Evolutionary conservation across 2,113 vertebrate genomes (phyloP), one percentile per base, ranked within the genome.

Genomic region (Spea multiplicata): DNA sequence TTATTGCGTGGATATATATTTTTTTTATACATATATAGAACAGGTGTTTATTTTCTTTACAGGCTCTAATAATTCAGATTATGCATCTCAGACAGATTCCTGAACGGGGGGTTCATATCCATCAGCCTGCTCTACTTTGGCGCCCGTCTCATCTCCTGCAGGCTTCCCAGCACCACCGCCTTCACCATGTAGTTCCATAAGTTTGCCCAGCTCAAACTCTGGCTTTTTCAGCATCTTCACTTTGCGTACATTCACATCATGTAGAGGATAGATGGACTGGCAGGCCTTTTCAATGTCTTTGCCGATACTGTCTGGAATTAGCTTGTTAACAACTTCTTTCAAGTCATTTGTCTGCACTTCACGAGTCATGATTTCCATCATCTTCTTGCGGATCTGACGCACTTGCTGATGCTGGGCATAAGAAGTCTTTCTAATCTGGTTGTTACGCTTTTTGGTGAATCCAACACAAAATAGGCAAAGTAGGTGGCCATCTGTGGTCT

Each of bases 301-400:
- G 10, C 91, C 91, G 66, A 93, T 89, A n/a, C 91, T 93, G 86
- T 93, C 91, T 44, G 92, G 91, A 82, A 93, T 94, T 91, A 99
- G 87, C 83, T 99, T 99, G 89, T 99, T 99, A 86, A 99, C 97
- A 53, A 99, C 95, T 91, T 99, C 97, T 87, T 99, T 99, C 82
- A 99, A 91, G 87, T 99, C 97, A 47, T 94, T 94, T 76, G 89
- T 94, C 88, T 94, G 91, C 74, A 94, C 90, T 83, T 94, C 91
- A 6, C 91, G 91, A 77, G 87, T 93, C 88, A 94, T 93, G 81
- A 94, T 93, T 87, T 94, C 91, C 88, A 92, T 91, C 91, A 93
- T 92, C 88, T 94, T 94, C 85, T 93, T 94, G 80, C 91, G 90
- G 80, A 94, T 94, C 86, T 93, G 90, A 30, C 90, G 90, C 71